A percentile compares a stretch with the other conserved stretches of the same genome.
These are phyloP conservation scores for Cheilosia grossa DNA, from an alignment of 2,888 invertebrate species.

Conservation along the genomic window DNA sequence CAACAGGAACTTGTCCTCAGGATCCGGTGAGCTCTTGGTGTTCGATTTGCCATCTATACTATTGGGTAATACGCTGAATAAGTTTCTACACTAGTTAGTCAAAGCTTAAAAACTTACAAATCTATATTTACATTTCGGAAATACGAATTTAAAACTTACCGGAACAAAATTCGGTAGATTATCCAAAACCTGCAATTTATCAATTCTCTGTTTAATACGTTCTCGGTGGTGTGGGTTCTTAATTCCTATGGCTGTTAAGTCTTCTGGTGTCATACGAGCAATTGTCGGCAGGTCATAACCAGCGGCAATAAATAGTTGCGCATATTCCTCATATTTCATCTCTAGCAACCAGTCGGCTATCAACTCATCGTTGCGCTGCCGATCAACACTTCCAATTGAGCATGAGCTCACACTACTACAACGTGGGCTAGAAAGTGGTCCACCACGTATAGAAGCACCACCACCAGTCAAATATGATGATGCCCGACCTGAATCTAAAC, in stretches of 20 bases:
- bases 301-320: conserved; percentile 94
- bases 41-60: too few species aligned
- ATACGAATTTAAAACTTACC: conserved; percentile 84
- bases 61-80: too few species aligned
- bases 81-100: too few species aligned
- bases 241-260: conserved; percentile 93
- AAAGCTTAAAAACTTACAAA: neutral
- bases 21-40: too few species aligned
- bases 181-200: conserved; percentile 95
- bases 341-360: conserved; percentile 97
- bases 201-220: conserved; percentile 97
- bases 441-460: conserved; percentile 81
- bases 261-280: conserved; percentile 99
- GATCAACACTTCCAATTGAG: conserved; percentile 90
- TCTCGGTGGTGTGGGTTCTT: conserved; percentile 99
- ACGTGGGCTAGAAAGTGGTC: conserved; percentile 86
- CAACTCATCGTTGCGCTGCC: conserved; percentile 93
- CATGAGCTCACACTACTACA: conserved; percentile 90
- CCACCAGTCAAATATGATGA: conserved; percentile 88
- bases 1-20: too few species aligned
- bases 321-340: conserved; percentile 97
- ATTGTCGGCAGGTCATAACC: conserved; percentile 99
- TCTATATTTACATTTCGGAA: neutral
- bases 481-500: conserved; percentile 94
- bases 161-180: conserved; percentile 97